Evolutionary conservation across 2,113 vertebrate species (phyloP).

Genomic region (Odontesthes bonariensis): DNA sequence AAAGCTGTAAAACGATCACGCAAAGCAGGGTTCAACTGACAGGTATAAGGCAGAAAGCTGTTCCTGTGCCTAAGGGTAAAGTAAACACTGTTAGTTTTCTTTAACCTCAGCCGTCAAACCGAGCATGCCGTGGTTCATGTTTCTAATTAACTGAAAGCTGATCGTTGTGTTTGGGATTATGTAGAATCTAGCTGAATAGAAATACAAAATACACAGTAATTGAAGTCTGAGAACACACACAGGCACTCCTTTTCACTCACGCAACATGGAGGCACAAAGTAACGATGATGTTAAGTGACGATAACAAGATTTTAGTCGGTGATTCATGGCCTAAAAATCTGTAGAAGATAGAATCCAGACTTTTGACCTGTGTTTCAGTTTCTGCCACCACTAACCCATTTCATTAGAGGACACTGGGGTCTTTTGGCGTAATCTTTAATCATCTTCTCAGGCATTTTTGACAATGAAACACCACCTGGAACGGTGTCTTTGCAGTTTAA

Average conservation of each 20-base stretch:
- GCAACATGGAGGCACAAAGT: neutral
- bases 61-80: neutral
- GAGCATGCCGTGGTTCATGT: neutral
- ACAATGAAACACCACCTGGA: neutral
- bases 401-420: constrained; percentile 23
- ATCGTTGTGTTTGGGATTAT: constrained; percentile 27
- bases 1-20: neutral
- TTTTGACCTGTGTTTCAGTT: neutral
- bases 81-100: constrained; percentile 4
- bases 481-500: neutral
- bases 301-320: constrained; percentile 5
- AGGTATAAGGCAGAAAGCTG: neutral
- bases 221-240: constrained; percentile 21
- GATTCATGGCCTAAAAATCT: constrained; percentile 4
- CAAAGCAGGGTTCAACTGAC: neutral
- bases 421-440: constrained; percentile 21
- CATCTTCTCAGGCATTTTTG: constrained; percentile 5
- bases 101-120: neutral
- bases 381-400: constrained; percentile 20
- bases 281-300: neutral
- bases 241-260: neutral
- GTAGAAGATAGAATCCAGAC: constrained; percentile 19
- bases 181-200: constrained; percentile 5
- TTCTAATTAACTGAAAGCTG: neutral
- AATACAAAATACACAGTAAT: constrained; percentile 10